These are phyloP conservation scores for Corythornis cristatus DNA, from an alignment of 2,113 vertebrate genomes.

Conservation along the genomic window DNA sequence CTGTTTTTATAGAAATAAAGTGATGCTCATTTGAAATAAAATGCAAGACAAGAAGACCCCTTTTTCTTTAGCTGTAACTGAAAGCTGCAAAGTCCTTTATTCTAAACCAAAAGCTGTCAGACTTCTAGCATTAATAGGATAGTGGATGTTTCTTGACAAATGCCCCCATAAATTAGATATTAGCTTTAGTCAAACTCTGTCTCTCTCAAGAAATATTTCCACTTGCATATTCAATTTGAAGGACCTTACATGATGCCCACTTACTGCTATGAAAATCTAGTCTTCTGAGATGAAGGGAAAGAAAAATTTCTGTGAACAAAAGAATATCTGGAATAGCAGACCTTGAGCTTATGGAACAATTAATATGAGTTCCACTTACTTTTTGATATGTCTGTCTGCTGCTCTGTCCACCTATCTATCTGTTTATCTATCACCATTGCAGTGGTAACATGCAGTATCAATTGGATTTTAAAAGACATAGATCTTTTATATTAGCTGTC, in stretches of 20 bases:
- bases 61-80: conserved; percentile 26
- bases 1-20: conserved; percentile 47
- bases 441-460: conserved; percentile 61
- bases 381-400: conserved; percentile 47
- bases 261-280: conserved; percentile 58
- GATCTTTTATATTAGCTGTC: conserved; percentile 82
- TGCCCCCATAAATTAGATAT: conserved; percentile 73
- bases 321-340: conserved; percentile 36
- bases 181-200: conserved; percentile 68
- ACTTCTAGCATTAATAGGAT: conserved; percentile 43
- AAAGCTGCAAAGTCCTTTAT: conserved; percentile 10
- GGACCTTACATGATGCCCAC: conserved; percentile 27
- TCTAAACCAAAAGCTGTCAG: conserved; percentile 44
- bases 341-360: conserved; percentile 18
- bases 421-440: conserved; percentile 46
- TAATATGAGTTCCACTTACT: conserved; percentile 54
- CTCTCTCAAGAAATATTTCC: conserved; percentile 70
- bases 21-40: not conserved
- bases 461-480: conserved; percentile 76
- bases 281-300: conserved; percentile 17
- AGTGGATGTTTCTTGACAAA: conserved; percentile 72
- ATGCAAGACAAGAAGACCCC: not conserved
- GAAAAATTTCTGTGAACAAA: conserved; percentile 63
- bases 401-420: conserved; percentile 14
- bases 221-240: conserved; percentile 64